Percentiles rank a stretch among this genome's conserved stretches.
Evolutionary conservation across 2,113 vertebrate species (phyloP).

Genomic region (Bubalus kerabau): DNA sequence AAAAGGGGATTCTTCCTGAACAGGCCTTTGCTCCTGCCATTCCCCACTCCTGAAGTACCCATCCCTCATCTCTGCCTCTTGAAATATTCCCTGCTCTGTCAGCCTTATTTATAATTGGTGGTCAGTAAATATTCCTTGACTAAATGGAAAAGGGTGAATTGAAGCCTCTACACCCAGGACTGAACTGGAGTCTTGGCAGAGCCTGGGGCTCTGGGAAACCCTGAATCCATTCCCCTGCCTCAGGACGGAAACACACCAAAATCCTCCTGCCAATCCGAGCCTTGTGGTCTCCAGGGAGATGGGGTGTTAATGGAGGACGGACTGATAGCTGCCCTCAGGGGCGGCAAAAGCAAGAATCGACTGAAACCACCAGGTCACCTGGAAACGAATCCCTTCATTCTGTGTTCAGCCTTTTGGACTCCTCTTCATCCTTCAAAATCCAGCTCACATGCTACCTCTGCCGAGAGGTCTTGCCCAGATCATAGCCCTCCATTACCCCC

Average conservation of each 20-base stretch:
- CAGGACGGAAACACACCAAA: background rate
- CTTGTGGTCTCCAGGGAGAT: fast-evolving
- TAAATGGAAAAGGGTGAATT: background rate
- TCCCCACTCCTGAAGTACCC: background rate
- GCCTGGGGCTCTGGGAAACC: background rate
- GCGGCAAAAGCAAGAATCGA: background rate
- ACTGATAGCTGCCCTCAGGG: background rate
- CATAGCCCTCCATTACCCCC: background rate
- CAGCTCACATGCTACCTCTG: background rate
- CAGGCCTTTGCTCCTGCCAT: background rate
- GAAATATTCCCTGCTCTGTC: background rate
- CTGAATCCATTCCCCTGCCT: background rate
- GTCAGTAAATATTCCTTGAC: background rate
- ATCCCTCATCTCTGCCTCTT: background rate
- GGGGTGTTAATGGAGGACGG: no score
- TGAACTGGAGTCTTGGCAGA: background rate
- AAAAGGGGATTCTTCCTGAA: fast-evolving
- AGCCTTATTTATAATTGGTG: background rate
- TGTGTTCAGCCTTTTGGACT: background rate
- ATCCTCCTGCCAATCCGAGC: background rate
- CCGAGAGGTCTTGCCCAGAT: background rate
- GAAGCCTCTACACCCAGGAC: background rate
- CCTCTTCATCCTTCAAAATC: constrained; percentile 32
- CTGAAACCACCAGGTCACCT: background rate
- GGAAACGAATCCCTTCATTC: background rate